Evolutionary conservation across 2,797 vertebrate species (phyloP).

Genomic region (Pitangus sulphuratus): DNA sequence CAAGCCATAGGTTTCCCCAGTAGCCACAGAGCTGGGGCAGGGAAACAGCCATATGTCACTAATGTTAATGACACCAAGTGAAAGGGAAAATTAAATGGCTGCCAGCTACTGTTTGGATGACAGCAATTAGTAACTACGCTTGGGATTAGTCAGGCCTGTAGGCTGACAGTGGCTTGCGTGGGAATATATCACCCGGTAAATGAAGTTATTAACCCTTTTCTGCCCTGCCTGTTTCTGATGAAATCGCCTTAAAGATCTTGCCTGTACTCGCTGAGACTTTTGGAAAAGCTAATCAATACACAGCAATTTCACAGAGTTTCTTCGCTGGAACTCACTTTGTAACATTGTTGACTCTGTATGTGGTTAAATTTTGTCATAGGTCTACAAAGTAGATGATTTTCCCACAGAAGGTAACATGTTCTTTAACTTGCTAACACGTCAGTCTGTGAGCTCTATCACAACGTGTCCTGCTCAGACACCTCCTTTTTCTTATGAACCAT

Average conservation of each 20-base stretch:
- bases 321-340: rapidly evolving
- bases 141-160: conserved; percentile 50
- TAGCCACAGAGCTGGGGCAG: not conserved
- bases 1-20: not conserved
- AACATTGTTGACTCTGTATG: not conserved
- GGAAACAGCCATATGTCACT: not conserved
- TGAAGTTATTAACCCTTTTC: conserved; percentile 33
- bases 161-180: not conserved
- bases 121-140: conserved; percentile 45
- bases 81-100: conserved; percentile 54
- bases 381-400: not conserved
- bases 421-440: not conserved
- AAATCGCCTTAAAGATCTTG: not conserved
- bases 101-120: conserved; percentile 41
- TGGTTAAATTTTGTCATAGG: not conserved
- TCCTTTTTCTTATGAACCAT: not conserved
- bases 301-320: not conserved
- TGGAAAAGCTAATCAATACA: not conserved
- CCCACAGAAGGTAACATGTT: not conserved
- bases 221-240: not conserved
- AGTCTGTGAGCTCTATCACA: not conserved
- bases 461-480: not conserved
- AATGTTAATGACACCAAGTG: conserved; percentile 34
- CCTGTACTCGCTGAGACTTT: not conserved
- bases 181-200: not conserved